Conservation (phyloP, 2,888 invertebrate species). For the Heliconius charithonia region DNA sequence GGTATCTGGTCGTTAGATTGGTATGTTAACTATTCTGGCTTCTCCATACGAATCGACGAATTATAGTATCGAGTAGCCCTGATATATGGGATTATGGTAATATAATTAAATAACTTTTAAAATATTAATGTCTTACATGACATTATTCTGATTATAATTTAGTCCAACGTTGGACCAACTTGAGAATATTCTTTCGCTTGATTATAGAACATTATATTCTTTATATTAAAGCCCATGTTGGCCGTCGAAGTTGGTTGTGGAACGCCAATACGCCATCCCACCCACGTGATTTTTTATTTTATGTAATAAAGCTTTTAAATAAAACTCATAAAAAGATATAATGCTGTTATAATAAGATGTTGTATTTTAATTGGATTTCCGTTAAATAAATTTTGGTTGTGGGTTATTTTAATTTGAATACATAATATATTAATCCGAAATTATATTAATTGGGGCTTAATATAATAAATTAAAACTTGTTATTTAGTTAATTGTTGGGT, state of each 20-base stretch:
- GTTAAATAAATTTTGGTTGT: slow-evolving; percentile 22
- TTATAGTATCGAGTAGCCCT: slow-evolving; percentile 65
- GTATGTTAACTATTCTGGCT: slow-evolving; percentile 42
- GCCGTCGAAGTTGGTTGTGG: not conserved
- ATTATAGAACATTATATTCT: not conserved
- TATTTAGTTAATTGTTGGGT: too few species aligned
- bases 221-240: not conserved
- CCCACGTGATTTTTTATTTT: slow-evolving; percentile 37
- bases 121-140: slow-evolving; percentile 46
- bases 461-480: not conserved
- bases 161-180: slow-evolving; percentile 19
- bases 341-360: slow-evolving; percentile 18
- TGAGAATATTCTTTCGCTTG: not conserved
- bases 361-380: slow-evolving; percentile 32
- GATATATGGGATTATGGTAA: slow-evolving; percentile 71
- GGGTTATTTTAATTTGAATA: not conserved
- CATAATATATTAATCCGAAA: not conserved
- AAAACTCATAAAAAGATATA: slow-evolving; percentile 28
- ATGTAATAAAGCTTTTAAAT: slow-evolving; percentile 38
- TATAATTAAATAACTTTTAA: slow-evolving; percentile 53
- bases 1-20: slow-evolving; percentile 32
- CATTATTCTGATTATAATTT: slow-evolving; percentile 43
- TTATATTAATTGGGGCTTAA: not conserved
- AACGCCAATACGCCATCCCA: slow-evolving; percentile 20
- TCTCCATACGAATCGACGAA: slow-evolving; percentile 67